Evolutionary conservation across 2,888 invertebrate species (phyloP).

Genomic region (Dolomedes plantarius): DNA sequence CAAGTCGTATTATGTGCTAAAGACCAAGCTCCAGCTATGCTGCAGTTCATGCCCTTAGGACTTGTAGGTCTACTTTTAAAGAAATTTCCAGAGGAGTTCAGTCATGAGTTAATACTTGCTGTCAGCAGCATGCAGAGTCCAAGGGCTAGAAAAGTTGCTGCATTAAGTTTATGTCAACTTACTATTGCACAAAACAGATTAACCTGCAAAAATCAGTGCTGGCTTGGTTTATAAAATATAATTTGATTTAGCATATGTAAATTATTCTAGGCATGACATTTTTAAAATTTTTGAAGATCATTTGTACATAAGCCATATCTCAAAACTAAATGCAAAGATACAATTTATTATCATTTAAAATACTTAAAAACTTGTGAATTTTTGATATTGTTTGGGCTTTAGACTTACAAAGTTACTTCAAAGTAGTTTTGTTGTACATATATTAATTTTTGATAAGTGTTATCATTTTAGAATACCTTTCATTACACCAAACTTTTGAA

Average conservation of each 20-base stretch:
- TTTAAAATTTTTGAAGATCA: too few relatives aligned
- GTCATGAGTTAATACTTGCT: slow-evolving; percentile 84
- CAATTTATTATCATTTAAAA: too few relatives aligned
- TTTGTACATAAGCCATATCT: too few relatives aligned
- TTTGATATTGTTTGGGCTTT: too few relatives aligned
- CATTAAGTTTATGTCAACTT: slow-evolving; percentile 90
- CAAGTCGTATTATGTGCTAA: slow-evolving; percentile 77
- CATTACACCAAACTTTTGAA: too few relatives aligned
- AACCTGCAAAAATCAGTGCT: slow-evolving; percentile 24
- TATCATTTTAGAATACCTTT: too few relatives aligned
- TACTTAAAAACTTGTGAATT: too few relatives aligned
- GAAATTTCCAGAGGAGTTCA: slow-evolving; percentile 86
- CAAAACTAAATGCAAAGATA: too few relatives aligned
- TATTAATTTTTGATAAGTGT: too few relatives aligned
- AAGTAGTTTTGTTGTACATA: too few relatives aligned
- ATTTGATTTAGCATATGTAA: slow-evolving; percentile 22
- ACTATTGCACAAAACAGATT: slow-evolving; percentile 80
- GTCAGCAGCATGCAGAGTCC: slow-evolving; percentile 87
- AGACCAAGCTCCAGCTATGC: slow-evolving; percentile 75
- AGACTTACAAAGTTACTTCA: too few relatives aligned
- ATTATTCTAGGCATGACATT: too few relatives aligned
- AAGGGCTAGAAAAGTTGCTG: slow-evolving; percentile 88
- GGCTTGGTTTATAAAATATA: slow-evolving; percentile 25
- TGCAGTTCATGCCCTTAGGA: slow-evolving; percentile 77
- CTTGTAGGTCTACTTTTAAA: slow-evolving; percentile 85